Evolutionary conservation across 2,797 vertebrate genomes (phyloP).

Genomic region (Cryptoprocta ferox): DNA sequence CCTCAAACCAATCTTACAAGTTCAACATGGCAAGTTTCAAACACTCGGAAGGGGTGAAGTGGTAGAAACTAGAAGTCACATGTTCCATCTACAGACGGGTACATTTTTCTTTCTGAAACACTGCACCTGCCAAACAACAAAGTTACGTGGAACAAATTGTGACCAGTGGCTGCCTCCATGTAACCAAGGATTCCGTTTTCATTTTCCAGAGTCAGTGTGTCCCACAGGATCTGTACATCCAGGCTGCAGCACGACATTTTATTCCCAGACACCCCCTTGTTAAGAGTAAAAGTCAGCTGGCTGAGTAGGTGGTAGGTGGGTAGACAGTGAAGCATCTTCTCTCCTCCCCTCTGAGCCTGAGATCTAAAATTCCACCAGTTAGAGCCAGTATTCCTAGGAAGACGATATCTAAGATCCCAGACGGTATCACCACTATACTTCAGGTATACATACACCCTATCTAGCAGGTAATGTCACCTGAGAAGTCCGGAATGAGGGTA

Average conservation of each 20-base stretch:
- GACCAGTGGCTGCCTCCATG: neutral
- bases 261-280: neutral
- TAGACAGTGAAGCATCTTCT: neutral
- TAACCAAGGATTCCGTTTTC: neutral
- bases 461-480: neutral
- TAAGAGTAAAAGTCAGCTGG: neutral
- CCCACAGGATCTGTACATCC: neutral
- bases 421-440: neutral
- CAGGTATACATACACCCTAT: neutral
- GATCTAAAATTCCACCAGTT: neutral
- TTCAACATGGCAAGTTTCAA: neutral
- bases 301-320: neutral
- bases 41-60: neutral
- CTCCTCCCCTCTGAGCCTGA: neutral
- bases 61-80: neutral
- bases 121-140: constrained; percentile 3
- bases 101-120: constrained; percentile 4
- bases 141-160: neutral
- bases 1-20: constrained; percentile 13
- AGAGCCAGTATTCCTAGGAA: neutral
- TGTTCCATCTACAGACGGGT: neutral
- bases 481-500: neutral
- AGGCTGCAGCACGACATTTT: neutral
- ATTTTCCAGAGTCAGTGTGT: neutral
- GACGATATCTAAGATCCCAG: neutral